phyloP scores from a whole-genome alignment of 2,113 vertebrate species.

The sheep (Ovis aries) region DNA sequence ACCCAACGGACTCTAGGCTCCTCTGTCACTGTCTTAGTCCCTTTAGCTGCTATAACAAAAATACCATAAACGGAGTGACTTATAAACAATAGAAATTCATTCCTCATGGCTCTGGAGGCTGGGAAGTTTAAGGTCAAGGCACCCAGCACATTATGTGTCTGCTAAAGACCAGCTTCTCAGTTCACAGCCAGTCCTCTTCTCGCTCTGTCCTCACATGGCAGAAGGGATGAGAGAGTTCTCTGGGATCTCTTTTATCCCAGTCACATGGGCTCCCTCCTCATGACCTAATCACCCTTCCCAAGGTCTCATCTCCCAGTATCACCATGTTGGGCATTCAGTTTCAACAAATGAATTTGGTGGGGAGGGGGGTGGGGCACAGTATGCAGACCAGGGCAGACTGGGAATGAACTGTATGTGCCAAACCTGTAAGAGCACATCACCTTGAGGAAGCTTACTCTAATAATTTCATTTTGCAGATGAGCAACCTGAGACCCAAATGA shows the following conservation, averaged over 20 bases:
- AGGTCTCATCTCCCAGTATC: neutral
- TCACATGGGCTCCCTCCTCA: neutral
- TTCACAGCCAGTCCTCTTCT: neutral
- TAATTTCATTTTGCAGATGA: neutral
- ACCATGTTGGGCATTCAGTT: neutral
- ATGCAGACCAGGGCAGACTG: neutral
- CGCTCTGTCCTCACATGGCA: neutral
- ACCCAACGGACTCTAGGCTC: neutral
- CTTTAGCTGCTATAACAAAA: neutral
- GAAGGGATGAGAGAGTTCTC: neutral
- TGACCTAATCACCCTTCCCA: neutral
- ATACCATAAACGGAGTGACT: neutral
- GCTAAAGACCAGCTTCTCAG: neutral
- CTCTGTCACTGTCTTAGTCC: neutral
- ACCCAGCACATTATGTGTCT: neutral
- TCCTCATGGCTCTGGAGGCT: neutral
- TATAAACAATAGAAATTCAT: neutral
- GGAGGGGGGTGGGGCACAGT: fast-evolving
- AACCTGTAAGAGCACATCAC: too few species aligned
- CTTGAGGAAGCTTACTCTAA: neutral
- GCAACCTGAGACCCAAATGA: neutral
- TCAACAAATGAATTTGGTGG: neutral
- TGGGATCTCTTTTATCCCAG: neutral
- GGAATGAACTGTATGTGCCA: neutral
- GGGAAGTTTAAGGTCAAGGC: neutral